Conservation (phyloP, 2,888 invertebrate species). For the Mellilla xanthometata region DNA sequence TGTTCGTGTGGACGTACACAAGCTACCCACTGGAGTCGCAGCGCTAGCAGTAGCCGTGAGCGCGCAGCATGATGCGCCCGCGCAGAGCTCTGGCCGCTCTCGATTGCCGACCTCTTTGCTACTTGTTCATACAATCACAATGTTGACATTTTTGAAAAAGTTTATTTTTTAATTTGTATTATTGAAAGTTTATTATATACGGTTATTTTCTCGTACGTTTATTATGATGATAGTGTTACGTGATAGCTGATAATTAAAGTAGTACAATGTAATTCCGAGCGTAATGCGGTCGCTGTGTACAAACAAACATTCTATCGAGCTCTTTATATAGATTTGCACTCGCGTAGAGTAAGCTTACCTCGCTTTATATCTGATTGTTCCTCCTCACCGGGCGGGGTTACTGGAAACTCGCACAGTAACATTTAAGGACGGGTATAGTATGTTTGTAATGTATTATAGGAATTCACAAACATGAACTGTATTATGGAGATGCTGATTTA, state of each 20-base stretch:
- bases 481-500: no score
- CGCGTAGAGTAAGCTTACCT: constrained; percentile 1
- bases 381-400: no score
- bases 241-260: constrained; percentile 54
- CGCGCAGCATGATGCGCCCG: no score
- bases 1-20: no score
- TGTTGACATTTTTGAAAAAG: constrained; percentile 41
- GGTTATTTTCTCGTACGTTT: constrained; percentile 25
- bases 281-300: constrained; percentile 37
- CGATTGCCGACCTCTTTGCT: constrained; percentile 30
- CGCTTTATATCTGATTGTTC: no score
- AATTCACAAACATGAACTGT: no score
- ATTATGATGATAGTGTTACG: constrained; percentile 30
- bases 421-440: no score
- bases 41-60: no score
- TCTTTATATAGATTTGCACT: constrained; percentile 17
- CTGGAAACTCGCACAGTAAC: no score
- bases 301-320: constrained; percentile 18
- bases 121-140: constrained; percentile 21
- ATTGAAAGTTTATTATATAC: constrained; percentile 44
- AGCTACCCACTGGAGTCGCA: no score
- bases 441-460: no score
- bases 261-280: constrained; percentile 52
- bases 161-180: constrained; percentile 42
- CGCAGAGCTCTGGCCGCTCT: constrained; percentile 28